phyloP scores from a whole-genome alignment of 2,797 vertebrate species.

The Bradypodion ventrale region DNA sequence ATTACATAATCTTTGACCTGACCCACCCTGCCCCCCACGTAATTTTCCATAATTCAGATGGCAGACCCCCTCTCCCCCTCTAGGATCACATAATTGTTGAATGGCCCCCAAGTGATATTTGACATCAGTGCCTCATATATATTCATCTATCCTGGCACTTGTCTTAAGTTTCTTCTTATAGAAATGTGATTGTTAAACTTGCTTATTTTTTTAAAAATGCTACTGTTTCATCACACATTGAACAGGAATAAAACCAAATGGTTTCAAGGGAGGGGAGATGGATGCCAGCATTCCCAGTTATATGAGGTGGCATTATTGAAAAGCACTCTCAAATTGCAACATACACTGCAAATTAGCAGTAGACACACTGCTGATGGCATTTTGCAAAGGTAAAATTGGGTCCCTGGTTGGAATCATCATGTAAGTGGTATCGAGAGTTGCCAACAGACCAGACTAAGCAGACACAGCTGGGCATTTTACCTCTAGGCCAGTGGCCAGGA shows the following conservation, averaged over 20 bases:
- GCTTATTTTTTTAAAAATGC: neutral
- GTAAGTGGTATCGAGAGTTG: neutral
- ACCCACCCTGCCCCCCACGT: no score
- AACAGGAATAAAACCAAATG: conserved; percentile 3
- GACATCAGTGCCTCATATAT: neutral
- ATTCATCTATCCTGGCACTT: neutral
- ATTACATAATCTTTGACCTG: no score
- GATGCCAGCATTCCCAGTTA: neutral
- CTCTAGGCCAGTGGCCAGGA: neutral
- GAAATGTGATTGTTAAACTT: neutral
- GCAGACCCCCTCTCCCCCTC: no score
- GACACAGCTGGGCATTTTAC: neutral
- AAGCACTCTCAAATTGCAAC: neutral
- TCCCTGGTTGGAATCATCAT: neutral
- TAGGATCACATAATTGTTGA: no score
- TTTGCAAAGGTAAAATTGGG: neutral
- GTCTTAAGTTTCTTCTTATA: neutral
- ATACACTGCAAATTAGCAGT: neutral
- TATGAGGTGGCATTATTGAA: neutral
- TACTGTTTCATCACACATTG: neutral
- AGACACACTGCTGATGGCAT: neutral
- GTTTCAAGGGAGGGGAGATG: neutral
- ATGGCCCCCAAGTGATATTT: no score
- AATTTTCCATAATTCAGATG: no score
- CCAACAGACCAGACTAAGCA: neutral